A percentile compares a stretch with the other conserved stretches of the same genome.
These are phyloP conservation scores for Cavia porcellus DNA, from an alignment of 2,113 vertebrate genomes.

Conservation along the genomic window DNA sequence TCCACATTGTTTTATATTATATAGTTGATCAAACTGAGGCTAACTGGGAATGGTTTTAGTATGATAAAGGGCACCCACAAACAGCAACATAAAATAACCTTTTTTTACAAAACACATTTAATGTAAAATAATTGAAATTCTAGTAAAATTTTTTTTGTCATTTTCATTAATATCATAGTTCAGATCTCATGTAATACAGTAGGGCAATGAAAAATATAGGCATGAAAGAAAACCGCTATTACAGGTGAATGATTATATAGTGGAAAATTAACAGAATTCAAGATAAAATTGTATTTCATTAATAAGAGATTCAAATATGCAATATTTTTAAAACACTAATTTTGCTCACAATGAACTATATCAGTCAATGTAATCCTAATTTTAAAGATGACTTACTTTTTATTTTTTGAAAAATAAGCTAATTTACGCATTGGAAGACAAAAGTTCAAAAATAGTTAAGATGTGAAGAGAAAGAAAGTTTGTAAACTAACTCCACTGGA, in stretches of 20 bases:
- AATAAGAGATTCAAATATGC: not conserved
- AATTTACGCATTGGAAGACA: not conserved
- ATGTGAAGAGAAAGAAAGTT: not conserved
- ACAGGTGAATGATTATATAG: not conserved
- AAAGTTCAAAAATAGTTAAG: not conserved
- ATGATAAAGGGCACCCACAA: not conserved
- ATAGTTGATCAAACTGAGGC: not conserved
- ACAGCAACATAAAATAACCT: not conserved
- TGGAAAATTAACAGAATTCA: not conserved
- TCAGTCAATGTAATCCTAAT: not conserved
- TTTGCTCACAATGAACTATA: not conserved
- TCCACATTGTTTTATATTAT: not conserved
- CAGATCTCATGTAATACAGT: not conserved
- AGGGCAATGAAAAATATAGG: not conserved
- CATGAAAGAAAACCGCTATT: not conserved
- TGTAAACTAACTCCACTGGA: not conserved
- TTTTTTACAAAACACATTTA: not conserved
- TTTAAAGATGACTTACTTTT: not conserved
- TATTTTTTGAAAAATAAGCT: not conserved
- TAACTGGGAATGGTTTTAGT: not conserved
- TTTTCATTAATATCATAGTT: not conserved
- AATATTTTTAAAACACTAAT: not conserved
- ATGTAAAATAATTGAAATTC: not conserved
- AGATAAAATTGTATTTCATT: not conserved
- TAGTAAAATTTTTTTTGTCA: not conserved